These are phyloP conservation scores for Aleiodes sp. DNA, from an alignment of 1,140 invertebrate genomes.

Conservation along the genomic window DNA sequence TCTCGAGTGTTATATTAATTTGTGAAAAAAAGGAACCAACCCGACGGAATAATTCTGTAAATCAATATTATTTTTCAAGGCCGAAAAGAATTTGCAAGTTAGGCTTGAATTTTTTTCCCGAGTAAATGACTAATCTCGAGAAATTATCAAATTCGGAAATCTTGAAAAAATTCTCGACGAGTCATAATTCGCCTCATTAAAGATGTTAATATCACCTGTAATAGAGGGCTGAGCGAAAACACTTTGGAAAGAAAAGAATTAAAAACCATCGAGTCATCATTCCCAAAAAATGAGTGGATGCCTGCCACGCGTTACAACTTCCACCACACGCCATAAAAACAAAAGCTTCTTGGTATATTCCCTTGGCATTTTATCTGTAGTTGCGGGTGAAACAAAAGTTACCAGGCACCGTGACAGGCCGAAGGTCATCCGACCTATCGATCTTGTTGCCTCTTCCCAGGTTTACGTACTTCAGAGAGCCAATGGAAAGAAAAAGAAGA, in stretches of 20 bases:
- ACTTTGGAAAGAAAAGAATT: no score
- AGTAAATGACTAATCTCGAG: background rate
- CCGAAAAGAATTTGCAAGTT: background rate
- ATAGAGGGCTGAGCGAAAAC: background rate
- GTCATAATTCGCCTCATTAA: no score
- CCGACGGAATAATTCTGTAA: background rate
- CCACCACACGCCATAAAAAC: slow-evolving; percentile 7
- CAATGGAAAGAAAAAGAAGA: background rate
- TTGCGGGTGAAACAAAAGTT: slow-evolving; percentile 16
- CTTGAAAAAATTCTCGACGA: no score
- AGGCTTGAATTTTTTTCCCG: no score
- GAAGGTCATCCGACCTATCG: slow-evolving; percentile 35
- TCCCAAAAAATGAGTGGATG: background rate
- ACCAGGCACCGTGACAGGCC: background rate
- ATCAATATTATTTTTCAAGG: background rate
- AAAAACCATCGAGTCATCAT: background rate
- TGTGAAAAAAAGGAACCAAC: background rate
- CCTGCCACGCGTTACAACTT: background rate
- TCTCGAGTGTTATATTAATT: background rate
- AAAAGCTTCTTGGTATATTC: background rate
- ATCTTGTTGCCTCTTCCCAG: slow-evolving; percentile 21
- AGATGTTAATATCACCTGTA: background rate
- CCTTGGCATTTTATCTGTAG: background rate
- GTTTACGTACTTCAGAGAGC: slow-evolving; percentile 5
- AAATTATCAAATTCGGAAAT: background rate